Evolutionary conservation across 2,888 invertebrate species (phyloP).

Genomic region (Cheilosia vernalis): DNA sequence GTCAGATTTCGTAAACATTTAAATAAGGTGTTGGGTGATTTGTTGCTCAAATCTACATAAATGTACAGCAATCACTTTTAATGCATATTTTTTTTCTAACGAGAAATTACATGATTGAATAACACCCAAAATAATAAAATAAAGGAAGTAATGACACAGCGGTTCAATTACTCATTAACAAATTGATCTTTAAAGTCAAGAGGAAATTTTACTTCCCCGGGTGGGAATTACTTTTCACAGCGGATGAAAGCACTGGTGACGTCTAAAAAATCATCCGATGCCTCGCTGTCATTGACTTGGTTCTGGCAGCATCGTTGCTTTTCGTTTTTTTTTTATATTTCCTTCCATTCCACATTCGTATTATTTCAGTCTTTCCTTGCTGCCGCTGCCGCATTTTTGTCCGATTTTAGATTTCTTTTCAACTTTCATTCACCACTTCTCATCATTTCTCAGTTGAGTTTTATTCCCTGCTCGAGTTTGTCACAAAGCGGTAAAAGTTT

Average conservation of each 20-base stretch:
- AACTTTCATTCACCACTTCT: conserved; percentile 38
- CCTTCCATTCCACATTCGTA: not conserved
- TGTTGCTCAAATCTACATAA: too few species aligned
- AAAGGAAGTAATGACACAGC: too few species aligned
- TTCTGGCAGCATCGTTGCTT: not conserved
- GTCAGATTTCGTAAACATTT: too few species aligned
- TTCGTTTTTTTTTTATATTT: not conserved
- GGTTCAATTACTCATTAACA: too few species aligned
- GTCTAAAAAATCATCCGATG: conserved; percentile 21
- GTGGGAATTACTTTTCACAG: not conserved
- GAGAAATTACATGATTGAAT: too few species aligned
- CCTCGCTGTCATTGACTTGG: not conserved
- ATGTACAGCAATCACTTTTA: too few species aligned
- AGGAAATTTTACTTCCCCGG: too few species aligned
- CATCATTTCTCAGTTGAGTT: conserved; percentile 49
- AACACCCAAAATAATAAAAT: too few species aligned
- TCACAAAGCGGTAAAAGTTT: not conserved
- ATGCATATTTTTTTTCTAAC: too few species aligned
- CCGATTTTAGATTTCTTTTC: conserved; percentile 43
- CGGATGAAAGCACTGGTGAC: not conserved
- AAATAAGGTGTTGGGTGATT: too few species aligned
- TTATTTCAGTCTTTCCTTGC: not conserved
- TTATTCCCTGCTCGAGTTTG: conserved; percentile 14
- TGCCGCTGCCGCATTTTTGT: conserved; percentile 5
- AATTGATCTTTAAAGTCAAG: too few species aligned